Evolutionary conservation across 2,113 vertebrate species (phyloP).

Genomic region (Petrocephalus microphthalmus): DNA sequence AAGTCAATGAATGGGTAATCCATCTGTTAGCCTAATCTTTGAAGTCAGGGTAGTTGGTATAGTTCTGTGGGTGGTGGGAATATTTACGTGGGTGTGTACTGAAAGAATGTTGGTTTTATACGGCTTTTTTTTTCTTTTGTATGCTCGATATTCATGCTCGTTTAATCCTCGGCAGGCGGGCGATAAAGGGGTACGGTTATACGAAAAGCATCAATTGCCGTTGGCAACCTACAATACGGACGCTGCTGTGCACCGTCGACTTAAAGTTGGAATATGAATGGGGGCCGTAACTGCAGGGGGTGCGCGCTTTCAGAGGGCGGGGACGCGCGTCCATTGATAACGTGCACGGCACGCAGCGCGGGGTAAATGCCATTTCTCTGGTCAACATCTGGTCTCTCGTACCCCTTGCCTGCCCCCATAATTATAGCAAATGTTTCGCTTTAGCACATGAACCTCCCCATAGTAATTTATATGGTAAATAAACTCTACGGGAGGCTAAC

Average conservation of each 20-base stretch:
- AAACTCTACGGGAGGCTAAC: not conserved
- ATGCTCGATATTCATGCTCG: conserved; percentile 8
- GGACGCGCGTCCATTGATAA: conserved; percentile 5
- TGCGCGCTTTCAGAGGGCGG: conserved; percentile 17
- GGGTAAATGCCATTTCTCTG: not conserved
- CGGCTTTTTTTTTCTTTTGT: not conserved
- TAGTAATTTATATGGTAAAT: not conserved
- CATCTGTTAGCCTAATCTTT: not conserved
- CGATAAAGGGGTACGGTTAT: not conserved
- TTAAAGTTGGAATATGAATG: conserved; percentile 15
- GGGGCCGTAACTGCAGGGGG: conserved; percentile 9
- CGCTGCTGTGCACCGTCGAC: conserved; percentile 7
- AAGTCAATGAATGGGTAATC: not conserved
- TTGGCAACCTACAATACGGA: not conserved
- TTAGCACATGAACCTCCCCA: not conserved
- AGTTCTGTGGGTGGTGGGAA: not conserved
- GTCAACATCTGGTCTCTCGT: conserved; percentile 12
- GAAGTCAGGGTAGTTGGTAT: not conserved
- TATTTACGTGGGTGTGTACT: not conserved
- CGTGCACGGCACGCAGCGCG: not conserved
- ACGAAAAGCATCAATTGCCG: not conserved
- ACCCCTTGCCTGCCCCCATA: conserved; percentile 13
- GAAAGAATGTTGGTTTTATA: conserved; percentile 13
- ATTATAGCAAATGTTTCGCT: not conserved
- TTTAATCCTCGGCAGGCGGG: conserved; percentile 17